Percentiles rank a stretch among this genome's conserved stretches.
phyloP scores from a whole-genome alignment of 2,888 invertebrate species.

The Callimorpha dominula region DNA sequence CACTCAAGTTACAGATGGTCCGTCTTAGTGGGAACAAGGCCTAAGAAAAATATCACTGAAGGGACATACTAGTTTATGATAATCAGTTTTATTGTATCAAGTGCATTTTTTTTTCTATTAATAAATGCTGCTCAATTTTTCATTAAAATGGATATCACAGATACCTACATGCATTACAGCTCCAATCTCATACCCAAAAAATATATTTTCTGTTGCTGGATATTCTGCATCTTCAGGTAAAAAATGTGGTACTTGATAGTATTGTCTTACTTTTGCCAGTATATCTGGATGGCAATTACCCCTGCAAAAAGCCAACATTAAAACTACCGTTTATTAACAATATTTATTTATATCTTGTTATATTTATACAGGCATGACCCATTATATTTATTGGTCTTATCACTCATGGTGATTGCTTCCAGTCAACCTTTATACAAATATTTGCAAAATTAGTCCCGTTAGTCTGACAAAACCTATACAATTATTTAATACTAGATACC shows the following conservation, averaged over 20 bases:
- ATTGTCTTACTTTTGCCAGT: conserved; percentile 89
- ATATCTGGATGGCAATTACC: conserved; percentile 96
- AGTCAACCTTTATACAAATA: too few species aligned
- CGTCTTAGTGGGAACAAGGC: too few species aligned
- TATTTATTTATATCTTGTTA: too few species aligned
- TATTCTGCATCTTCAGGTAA: conserved; percentile 96
- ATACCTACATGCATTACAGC: conserved; percentile 95
- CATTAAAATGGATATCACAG: background rate
- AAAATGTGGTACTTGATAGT: conserved; percentile 94
- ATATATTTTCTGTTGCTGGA: conserved; percentile 95
- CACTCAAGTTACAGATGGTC: too few species aligned
- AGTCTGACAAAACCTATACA: too few species aligned
- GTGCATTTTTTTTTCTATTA: background rate
- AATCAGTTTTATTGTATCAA: background rate
- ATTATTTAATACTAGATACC: too few species aligned
- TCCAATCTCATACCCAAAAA: conserved; percentile 96
- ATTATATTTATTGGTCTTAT: too few species aligned
- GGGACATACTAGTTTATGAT: background rate
- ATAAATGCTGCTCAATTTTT: background rate
- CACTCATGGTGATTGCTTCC: too few species aligned
- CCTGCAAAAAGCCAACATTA: conserved; percentile 75
- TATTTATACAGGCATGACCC: too few species aligned
- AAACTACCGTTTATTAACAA: background rate
- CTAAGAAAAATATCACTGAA: too few species aligned
- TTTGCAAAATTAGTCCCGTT: too few species aligned